phyloP scores from a whole-genome alignment of 2,113 vertebrate genomes.

The Patagioenas fasciata region DNA sequence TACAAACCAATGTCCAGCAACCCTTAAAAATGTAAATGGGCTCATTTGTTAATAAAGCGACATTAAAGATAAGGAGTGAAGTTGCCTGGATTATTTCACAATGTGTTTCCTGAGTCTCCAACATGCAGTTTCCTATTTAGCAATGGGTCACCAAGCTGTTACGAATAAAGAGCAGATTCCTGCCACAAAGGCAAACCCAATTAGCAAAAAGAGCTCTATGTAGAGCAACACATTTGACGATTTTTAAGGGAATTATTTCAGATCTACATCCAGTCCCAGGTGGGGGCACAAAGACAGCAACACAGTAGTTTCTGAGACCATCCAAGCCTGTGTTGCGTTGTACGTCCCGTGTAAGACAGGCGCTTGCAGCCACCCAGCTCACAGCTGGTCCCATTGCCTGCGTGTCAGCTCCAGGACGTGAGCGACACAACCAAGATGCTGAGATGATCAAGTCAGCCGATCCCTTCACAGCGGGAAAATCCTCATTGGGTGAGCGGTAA shows the following conservation, averaged over 20 bases:
- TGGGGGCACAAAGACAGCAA: not conserved
- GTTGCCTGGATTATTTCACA: not conserved
- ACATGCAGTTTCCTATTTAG: not conserved
- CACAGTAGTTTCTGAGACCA: not conserved
- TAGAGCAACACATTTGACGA: not conserved
- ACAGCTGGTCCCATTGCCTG: fast-evolving
- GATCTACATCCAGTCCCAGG: not conserved
- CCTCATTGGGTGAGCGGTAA: not conserved
- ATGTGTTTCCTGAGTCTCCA: not conserved
- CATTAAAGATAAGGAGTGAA: not conserved
- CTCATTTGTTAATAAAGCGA: not conserved
- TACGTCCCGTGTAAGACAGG: not conserved
- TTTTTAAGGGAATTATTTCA: not conserved
- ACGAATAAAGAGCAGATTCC: not conserved
- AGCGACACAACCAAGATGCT: not conserved
- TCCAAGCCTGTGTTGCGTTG: fast-evolving
- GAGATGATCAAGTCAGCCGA: not conserved
- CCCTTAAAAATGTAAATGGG: not conserved
- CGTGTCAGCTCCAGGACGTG: not conserved
- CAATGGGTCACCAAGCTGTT: not conserved
- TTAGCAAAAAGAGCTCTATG: not conserved
- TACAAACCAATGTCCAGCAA: not conserved
- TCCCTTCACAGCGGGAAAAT: not conserved
- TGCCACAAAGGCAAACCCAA: not conserved
- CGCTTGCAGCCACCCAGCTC: not conserved